Percentiles rank a stretch among this genome's conserved stretches.
Conservation (phyloP, 2,888 invertebrate species). For the Nemotelus nigrinus region DNA sequence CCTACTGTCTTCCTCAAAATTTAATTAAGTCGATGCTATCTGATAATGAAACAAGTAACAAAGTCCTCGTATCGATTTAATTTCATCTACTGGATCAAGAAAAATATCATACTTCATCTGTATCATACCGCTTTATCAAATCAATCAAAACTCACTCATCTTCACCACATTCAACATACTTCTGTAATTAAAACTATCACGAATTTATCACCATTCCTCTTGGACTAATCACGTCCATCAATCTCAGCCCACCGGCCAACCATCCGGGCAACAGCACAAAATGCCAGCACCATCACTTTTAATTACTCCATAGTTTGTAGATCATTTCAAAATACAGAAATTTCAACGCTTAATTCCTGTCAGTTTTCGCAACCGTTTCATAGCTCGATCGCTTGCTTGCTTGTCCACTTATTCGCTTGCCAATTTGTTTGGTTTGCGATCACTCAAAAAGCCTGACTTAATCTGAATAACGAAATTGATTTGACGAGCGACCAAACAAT, state of each 20-base stretch:
- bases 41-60: too few species aligned
- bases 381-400: constrained; percentile 17
- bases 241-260: background rate
- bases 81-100: too few species aligned
- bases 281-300: constrained; percentile 16
- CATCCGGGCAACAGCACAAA: background rate
- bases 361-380: constrained; percentile 43
- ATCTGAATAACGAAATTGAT: constrained; percentile 44
- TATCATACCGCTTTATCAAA: too few species aligned
- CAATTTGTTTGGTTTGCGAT: too few species aligned
- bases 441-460: constrained; percentile 8
- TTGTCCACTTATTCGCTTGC: too few species aligned
- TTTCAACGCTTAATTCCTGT: constrained; percentile 40
- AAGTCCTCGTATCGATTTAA: too few species aligned
- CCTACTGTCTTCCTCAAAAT: too few species aligned
- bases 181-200: background rate
- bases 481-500: constrained; percentile 2
- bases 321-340: constrained; percentile 36
- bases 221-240: background rate
- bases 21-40: too few species aligned
- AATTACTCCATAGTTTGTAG: constrained; percentile 15
- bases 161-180: background rate
- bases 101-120: too few species aligned
- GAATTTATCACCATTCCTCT: constrained; percentile 2
- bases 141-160: too few species aligned